Evolutionary conservation across 2,797 vertebrate genomes (phyloP), one percentile per base, ranked within the genome.

Genomic region (Oreochromis grahami): DNA sequence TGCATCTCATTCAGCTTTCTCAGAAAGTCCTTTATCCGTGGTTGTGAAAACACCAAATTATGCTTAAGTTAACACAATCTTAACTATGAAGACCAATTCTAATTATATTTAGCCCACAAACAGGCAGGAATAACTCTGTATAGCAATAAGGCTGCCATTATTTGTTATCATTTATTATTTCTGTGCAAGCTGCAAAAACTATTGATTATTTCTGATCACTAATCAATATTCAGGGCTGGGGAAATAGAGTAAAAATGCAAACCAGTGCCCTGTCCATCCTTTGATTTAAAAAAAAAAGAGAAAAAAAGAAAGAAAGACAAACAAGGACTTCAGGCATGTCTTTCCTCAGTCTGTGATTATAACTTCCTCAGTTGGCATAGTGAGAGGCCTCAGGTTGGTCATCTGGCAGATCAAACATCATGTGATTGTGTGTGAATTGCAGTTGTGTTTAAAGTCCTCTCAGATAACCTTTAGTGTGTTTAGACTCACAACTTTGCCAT

Each of bases 401-500:
- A 2, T 68, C 70, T 56, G 56, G 63, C 56, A 77, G 4, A 41
- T 63, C 24, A 5, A 8, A 12, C 9, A 4, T 80, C 55, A 52
- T 80, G 77, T 77, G 80, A 79, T 81, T 1, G 74, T 34, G 45
- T 15, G 6, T 52, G 79, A 72, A 38, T 32, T 50, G 7, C 58
- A 48, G 53, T 77, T 38, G 76, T 82, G 83, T 89, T 87, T 86
- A 24, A 81, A 78, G 79, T 86, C 19, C 17, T 58, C 21, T 56
- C 77, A 58, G 68, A 85, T 80, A 79, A 74, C 81, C 81, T 83
- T 87, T 48, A 14, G 41, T 10, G 10, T 85, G 88, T 91, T 93
- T 92, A 63, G 60, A 84, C 65, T 90, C 78, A 55, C 70, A 89
- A 50, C 81, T 87, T 48, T 78, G 29, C 79, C 86, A 81, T 74